Evolutionary conservation across 2,888 invertebrate genomes (phyloP), one percentile per base, ranked within the genome.

Genomic region (Trichogramma evanescens): DNA sequence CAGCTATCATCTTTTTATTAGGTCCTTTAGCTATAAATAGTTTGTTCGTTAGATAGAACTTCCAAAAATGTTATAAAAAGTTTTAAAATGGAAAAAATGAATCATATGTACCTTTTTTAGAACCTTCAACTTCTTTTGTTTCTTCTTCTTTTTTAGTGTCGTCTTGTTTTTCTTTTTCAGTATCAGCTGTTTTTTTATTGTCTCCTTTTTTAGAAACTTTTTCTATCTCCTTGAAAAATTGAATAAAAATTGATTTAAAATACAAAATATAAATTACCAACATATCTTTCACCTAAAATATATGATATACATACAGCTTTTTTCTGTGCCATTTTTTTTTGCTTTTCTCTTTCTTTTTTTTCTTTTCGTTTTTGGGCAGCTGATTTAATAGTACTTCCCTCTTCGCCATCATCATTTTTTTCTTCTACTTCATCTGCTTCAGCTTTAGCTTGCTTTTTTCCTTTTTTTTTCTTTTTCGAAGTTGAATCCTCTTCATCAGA

Each of bases 321-420:
- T 71, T 87, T 87, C 46, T 86, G 84, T 61, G 88, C 88, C 68
- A 83, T 79, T 68, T 89, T 88, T 72, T 91, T 91, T 68, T 86
- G 84, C 68, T 86, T 87, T 71, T 89, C 89, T 10, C 89, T 83
- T 77, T 92, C 91, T 70, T 91, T 92, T 71, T 93, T 93, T 69
- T 93, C 93, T 71, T 92, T 92, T 72, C 91, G 93, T 79, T 93
- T 93, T 73, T 93, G 91, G 2, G 92, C 91, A 4, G 91, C 89
- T 9, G 89, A 85, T 79, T 92, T 91, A 9, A 90, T 82, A 1
- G 87, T 86, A 44, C 80, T 72, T 13, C 80, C 62, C 60, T 79
- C 82, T 48, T 79, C 80, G 41, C 79, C 80, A 5, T 68, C 69
- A 66, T 79, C 80, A 59, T 81, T 80, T 58, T 69, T 69, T 7